phyloP scores from a whole-genome alignment of 2,113 vertebrate species.

The Neotragus moschatus region DNA sequence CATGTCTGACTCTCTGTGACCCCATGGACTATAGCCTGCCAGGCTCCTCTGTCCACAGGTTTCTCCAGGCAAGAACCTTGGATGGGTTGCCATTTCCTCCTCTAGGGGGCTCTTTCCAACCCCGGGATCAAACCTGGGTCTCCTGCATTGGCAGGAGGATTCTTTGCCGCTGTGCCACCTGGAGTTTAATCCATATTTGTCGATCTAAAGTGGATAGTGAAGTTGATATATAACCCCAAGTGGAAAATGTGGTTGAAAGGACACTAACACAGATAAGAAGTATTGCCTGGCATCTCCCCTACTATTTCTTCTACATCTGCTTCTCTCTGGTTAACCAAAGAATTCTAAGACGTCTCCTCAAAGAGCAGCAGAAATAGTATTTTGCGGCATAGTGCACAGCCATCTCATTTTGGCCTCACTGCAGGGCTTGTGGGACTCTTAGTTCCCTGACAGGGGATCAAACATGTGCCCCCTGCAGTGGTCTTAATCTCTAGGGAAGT shows the following conservation, averaged over 20 bases:
- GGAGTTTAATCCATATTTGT: not conserved
- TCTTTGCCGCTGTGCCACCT: not conserved
- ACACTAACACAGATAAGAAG: not conserved
- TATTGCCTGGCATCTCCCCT: no score
- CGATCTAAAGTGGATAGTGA: not conserved
- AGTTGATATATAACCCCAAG: not conserved
- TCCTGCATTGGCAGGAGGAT: not conserved
- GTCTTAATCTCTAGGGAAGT: not conserved
- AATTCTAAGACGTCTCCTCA: not conserved
- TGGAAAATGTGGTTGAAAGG: not conserved
- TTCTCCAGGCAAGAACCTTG: not conserved
- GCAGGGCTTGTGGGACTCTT: not conserved
- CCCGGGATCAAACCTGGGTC: not conserved
- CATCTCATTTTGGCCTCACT: not conserved
- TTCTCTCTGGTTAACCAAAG: not conserved
- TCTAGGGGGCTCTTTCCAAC: not conserved
- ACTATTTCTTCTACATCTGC: not conserved
- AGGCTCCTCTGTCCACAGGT: not conserved
- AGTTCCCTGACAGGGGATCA: not conserved
- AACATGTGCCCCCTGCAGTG: not conserved
- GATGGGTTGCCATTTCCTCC: not conserved
- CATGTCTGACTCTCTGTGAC: not conserved
- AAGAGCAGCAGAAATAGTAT: not conserved
- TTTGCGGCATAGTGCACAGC: not conserved
- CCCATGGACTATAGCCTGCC: not conserved